phyloP scores from a whole-genome alignment of 1,140 invertebrate species.

The Drosophila insularis region DNA sequence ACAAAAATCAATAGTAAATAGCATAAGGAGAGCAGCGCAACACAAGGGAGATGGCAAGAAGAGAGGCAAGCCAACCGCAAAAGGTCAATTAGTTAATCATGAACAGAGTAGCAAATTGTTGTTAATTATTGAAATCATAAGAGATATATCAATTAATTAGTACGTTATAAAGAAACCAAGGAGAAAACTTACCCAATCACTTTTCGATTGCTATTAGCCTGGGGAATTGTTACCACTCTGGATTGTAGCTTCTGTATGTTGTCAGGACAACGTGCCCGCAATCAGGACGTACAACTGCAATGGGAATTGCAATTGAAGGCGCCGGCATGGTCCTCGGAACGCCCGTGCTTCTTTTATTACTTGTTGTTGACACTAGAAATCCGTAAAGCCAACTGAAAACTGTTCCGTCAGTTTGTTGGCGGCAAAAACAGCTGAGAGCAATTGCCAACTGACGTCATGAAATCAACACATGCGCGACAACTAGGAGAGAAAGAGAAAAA shows the following conservation, averaged over 20 bases:
- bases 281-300: slow-evolving; percentile 41
- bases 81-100: slow-evolving; percentile 29
- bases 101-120: background rate
- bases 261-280: slow-evolving; percentile 51
- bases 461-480: slow-evolving; percentile 61
- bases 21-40: background rate
- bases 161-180: background rate
- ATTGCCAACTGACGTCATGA: slow-evolving; percentile 64
- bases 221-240: background rate
- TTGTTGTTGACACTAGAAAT: slow-evolving; percentile 56
- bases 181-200: background rate
- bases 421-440: slow-evolving; percentile 62
- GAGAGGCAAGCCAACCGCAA: slow-evolving; percentile 20
- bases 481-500: background rate
- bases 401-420: slow-evolving; percentile 47
- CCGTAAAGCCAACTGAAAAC: slow-evolving; percentile 61
- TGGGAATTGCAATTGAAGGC: slow-evolving; percentile 5
- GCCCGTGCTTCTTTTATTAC: slow-evolving; percentile 3
- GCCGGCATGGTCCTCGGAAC: slow-evolving; percentile 49
- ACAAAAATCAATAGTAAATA: slow-evolving; percentile 59
- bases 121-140: slow-evolving; percentile 47
- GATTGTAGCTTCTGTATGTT: slow-evolving; percentile 19
- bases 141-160: slow-evolving; percentile 24
- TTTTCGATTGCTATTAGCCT: background rate
- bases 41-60: background rate